Evolutionary conservation across 2,113 vertebrate species (phyloP), one percentile per base, ranked within the genome.

Genomic region (Aptenodytes patagonicus): DNA sequence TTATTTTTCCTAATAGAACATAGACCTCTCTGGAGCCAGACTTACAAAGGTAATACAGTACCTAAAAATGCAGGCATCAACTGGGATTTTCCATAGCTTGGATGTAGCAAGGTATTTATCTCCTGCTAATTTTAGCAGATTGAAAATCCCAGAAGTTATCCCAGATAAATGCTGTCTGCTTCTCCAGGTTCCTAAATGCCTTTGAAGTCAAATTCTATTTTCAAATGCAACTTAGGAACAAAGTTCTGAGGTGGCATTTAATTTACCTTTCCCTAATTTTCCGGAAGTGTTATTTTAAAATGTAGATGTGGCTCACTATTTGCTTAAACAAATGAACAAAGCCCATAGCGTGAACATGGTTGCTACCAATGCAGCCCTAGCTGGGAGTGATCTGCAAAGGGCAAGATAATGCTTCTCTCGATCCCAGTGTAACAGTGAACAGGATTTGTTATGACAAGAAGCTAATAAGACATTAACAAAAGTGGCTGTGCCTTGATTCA

Each of bases 371-470:
- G 32, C 40, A 62, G 42, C 47, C 49, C 44, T 72, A 28, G 83
- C 89, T 94, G 75, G 52, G 62, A 89, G 28, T 90, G 81, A 89
- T 94, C 78, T 93, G 78, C 84, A 80, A 66, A 80, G 78, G 71
- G 84, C 49, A 69, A 93, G 94, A 83, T 90, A 93, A 87, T 72
- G 46, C 82, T 94, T 46, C 62, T 57, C 18, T 90, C 20, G 2
- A 87, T 89, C 73, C 91, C 57, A 57, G 31, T 5, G 44, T 95
- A 80, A n/a, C 62, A 36, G 16, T 73, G 93, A 95, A 70, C 46
- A n/a, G 91, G 78, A 94, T 96, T 93, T 96, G 70, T 77, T 95
- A 83, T 62, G 73, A 95, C 93, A 93, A 91, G 89, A 91, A 83
- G 91, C 84, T 94, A 95, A 94, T 89, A 89, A 78, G 62, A 80